Evolutionary conservation across 2,888 invertebrate species (phyloP).

Genomic region (Slavum lentiscoides): DNA sequence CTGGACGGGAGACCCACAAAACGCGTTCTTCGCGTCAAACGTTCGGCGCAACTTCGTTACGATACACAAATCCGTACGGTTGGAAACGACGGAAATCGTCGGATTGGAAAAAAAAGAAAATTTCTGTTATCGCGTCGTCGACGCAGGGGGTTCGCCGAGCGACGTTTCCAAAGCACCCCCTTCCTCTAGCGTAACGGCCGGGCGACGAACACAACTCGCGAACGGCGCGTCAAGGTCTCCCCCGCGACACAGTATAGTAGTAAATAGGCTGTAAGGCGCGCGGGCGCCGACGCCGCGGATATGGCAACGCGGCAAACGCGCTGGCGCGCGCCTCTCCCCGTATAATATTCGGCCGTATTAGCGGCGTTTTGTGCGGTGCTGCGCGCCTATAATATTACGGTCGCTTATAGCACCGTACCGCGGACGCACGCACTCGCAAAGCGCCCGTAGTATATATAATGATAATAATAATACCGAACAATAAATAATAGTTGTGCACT

Average conservation of each 20-base stretch:
- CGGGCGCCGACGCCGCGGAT: conserved; percentile 4
- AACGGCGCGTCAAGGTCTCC: conserved; percentile 35
- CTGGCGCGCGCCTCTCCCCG: conserved; percentile 46
- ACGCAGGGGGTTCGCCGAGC: too few species aligned
- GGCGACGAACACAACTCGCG: too few species aligned
- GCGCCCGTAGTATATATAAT: conserved; percentile 9
- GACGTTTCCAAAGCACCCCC: too few species aligned
- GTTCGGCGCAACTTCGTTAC: too few species aligned
- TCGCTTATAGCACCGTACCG: not conserved
- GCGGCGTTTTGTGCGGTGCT: not conserved
- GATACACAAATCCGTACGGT: too few species aligned
- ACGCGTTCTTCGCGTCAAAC: too few species aligned
- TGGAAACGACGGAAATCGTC: too few species aligned
- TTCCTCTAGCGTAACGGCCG: too few species aligned
- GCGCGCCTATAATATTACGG: conserved; percentile 18
- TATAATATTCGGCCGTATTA: not conserved
- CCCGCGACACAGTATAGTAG: not conserved
- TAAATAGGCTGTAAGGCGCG: conserved; percentile 18
- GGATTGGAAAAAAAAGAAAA: too few species aligned
- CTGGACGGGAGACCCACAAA: too few species aligned
- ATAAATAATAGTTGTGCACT: conserved; percentile 48
- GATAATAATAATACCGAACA: conserved; percentile 23
- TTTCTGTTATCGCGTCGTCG: too few species aligned
- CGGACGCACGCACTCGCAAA: not conserved
- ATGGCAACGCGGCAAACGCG: conserved; percentile 50